These are phyloP conservation scores for Lepus oiostolus DNA, from an alignment of 2,797 vertebrate species.

Conservation along the genomic window DNA sequence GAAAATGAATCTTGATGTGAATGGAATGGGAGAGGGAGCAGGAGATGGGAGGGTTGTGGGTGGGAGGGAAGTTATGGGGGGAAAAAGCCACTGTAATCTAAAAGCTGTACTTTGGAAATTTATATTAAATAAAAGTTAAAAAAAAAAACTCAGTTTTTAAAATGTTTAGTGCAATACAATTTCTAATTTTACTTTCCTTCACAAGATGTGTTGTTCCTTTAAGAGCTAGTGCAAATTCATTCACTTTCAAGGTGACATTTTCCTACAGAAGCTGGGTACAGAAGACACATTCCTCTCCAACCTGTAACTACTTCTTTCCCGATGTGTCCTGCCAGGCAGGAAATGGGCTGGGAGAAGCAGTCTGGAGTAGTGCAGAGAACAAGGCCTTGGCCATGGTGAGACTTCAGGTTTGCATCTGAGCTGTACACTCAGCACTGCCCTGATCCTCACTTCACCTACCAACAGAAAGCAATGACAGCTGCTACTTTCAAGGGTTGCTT, in stretches of 20 bases:
- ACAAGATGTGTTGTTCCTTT: not conserved
- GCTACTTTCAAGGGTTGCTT: not conserved
- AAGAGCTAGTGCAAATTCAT: not conserved
- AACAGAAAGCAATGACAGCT: not conserved
- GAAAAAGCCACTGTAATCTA: no score
- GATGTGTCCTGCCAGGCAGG: not conserved
- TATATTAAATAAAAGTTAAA: no score
- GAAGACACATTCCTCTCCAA: not conserved
- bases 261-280: not conserved
- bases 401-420: not conserved
- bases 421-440: not conserved
- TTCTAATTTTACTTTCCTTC: constrained; percentile 50
- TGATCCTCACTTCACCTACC: not conserved
- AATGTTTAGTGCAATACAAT: not conserved
- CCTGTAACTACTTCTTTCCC: not conserved
- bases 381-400: not conserved
- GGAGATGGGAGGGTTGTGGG: no score
- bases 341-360: not conserved
- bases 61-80: no score
- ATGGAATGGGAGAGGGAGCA: no score
- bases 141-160: not conserved
- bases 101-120: no score
- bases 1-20: no score
- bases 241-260: not conserved
- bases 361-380: not conserved